Evolutionary conservation across 2,888 invertebrate genomes (phyloP).

Genomic region (Brachyptera putata): DNA sequence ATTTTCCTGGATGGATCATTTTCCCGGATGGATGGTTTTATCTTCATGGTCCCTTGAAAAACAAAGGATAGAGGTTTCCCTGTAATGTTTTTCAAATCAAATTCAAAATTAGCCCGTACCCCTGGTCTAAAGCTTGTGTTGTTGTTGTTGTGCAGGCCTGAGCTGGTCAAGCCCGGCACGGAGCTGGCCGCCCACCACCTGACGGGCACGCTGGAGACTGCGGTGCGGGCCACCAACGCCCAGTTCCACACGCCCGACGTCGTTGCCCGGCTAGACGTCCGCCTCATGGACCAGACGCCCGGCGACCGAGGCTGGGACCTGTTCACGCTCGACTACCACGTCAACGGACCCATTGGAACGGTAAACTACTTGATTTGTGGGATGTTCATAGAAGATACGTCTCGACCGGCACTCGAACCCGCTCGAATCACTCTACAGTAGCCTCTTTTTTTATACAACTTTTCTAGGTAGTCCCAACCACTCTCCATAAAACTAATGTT

Average conservation of each 20-base stretch:
- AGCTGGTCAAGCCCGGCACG: slow-evolving; percentile 80
- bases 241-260: slow-evolving; percentile 92
- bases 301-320: slow-evolving; percentile 89
- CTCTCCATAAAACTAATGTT: no score
- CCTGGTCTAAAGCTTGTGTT: no score
- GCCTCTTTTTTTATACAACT: no score
- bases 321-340: slow-evolving; percentile 80
- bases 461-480: no score
- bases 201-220: slow-evolving; percentile 76
- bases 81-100: no score
- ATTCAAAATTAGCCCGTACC: no score
- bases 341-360: slow-evolving; percentile 84
- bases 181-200: slow-evolving; percentile 86
- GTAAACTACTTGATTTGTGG: no score
- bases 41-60: no score
- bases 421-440: not conserved
- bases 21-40: no score
- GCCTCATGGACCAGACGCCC: slow-evolving; percentile 58
- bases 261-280: slow-evolving; percentile 79
- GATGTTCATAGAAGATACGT: not conserved
- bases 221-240: slow-evolving; percentile 87
- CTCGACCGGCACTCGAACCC: not conserved
- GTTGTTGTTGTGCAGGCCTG: slow-evolving; percentile 57
- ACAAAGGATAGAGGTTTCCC: no score
- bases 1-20: no score